Evolutionary conservation across 1,140 invertebrate species (phyloP).

Genomic region (Drosophila insularis): DNA sequence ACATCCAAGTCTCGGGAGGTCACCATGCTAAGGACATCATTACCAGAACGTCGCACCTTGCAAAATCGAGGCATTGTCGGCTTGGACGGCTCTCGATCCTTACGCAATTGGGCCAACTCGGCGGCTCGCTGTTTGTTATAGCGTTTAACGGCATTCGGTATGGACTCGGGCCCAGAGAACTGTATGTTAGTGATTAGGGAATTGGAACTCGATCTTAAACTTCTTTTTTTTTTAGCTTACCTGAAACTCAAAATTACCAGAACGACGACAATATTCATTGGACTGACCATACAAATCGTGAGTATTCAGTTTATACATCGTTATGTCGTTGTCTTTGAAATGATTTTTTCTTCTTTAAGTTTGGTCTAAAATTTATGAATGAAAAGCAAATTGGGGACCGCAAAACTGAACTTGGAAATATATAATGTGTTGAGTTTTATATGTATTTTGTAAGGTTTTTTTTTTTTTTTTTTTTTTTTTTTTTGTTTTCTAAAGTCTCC

Average conservation of each 20-base stretch:
- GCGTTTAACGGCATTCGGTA: slow-evolving; percentile 55
- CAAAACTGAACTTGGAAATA: neutral
- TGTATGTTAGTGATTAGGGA: neutral
- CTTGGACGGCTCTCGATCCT: slow-evolving; percentile 23
- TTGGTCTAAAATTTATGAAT: slow-evolving; percentile 7
- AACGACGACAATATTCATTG: neutral
- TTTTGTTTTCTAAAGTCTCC: no score
- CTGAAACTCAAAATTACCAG: slow-evolving; percentile 60
- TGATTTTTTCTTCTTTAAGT: neutral
- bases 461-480: no score
- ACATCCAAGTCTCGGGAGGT: slow-evolving; percentile 53
- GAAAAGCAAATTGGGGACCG: neutral
- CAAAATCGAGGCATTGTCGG: slow-evolving; percentile 42
- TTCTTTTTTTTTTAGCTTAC: slow-evolving; percentile 38
- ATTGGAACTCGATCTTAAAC: neutral
- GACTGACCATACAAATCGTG: slow-evolving; percentile 27
- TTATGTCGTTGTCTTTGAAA: no score
- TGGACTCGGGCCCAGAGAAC: slow-evolving; percentile 61
- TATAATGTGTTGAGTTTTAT: neutral
- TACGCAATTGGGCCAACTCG: slow-evolving; percentile 47
- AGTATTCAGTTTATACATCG: slow-evolving; percentile 30
- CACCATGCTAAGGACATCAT: slow-evolving; percentile 56
- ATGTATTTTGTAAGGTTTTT: neutral
- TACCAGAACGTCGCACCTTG: slow-evolving; percentile 46
- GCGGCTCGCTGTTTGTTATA: slow-evolving; percentile 57